Percentiles rank a stretch among this genome's conserved stretches.
phyloP scores from a whole-genome alignment of 2,797 vertebrate genomes.

The Echeneis naucrates region DNA sequence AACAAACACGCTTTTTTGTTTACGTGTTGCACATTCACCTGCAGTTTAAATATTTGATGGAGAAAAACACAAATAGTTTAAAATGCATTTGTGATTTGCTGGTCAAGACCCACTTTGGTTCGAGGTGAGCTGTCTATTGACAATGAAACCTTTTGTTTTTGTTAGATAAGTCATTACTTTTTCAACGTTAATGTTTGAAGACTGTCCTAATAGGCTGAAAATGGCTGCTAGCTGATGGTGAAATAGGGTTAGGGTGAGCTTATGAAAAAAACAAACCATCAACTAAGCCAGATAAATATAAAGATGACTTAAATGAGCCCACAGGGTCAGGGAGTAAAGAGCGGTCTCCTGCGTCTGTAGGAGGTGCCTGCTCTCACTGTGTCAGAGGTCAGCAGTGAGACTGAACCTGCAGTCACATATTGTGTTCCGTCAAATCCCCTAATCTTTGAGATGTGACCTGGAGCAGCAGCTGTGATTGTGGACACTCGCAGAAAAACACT shows the following conservation, averaged over 20 bases:
- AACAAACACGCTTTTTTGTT: not conserved
- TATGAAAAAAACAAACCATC: no score
- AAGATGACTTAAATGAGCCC: no score
- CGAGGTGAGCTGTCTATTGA: no score
- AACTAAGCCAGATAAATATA: no score
- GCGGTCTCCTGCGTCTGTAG: not conserved
- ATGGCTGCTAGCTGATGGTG: not conserved
- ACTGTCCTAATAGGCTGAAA: not conserved
- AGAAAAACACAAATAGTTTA: not conserved
- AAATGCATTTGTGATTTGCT: not conserved
- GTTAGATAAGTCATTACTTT: not conserved
- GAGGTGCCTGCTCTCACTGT: not conserved
- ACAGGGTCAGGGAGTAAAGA: not conserved
- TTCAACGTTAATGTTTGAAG: not conserved
- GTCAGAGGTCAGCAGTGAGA: slow-evolving; percentile 1
- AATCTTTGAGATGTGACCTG: not conserved
- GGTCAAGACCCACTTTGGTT: not conserved
- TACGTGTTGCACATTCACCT: not conserved
- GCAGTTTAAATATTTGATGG: not conserved
- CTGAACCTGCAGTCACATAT: fast-evolving
- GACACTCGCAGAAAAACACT: no score
- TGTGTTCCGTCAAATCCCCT: no score
- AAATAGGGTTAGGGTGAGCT: no score
- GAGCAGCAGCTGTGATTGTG: not conserved
- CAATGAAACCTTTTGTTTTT: no score